phyloP scores from a whole-genome alignment of 2,888 invertebrate species.

The Aspidiotus destructor region DNA sequence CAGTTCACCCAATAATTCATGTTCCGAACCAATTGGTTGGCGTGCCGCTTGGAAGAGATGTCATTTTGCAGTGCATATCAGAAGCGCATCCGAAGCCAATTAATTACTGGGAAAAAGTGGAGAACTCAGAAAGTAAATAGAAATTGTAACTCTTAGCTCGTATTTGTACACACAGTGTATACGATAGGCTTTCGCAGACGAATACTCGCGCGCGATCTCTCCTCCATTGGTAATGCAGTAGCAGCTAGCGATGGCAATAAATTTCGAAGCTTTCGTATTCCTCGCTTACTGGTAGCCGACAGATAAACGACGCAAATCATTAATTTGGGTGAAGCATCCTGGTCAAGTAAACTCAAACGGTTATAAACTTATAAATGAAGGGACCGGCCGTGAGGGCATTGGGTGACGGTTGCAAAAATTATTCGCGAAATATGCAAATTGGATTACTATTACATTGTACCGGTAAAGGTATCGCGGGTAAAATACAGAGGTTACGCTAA shows the following conservation, averaged over 20 bases:
- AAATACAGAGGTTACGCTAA: conserved; percentile 27
- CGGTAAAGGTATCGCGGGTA: conserved; percentile 2
- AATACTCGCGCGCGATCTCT: too few species aligned
- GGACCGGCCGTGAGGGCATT: conserved; percentile 15
- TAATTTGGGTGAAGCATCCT: conserved; percentile 24
- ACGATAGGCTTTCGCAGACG: neutral
- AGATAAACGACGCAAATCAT: conserved; percentile 30
- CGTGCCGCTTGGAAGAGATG: conserved; percentile 74
- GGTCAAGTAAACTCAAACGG: conserved; percentile 18
- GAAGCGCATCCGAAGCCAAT: conserved; percentile 89
- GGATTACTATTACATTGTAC: conserved; percentile 28
- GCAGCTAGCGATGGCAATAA: neutral
- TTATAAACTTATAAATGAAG: conserved; percentile 31
- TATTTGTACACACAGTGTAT: neutral
- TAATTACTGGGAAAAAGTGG: conserved; percentile 84
- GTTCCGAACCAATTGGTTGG: conserved; percentile 88
- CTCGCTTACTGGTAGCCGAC: conserved; percentile 13
- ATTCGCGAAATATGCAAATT: conserved; percentile 32
- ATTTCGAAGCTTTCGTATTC: neutral
- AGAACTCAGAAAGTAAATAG: conserved; percentile 25
- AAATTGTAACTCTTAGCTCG: neutral
- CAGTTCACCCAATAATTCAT: conserved; percentile 52
- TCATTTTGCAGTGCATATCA: conserved; percentile 73
- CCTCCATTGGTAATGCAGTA: too few species aligned
- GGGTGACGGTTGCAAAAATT: conserved; percentile 20